These are phyloP conservation scores for Mycalesis mineus DNA, from an alignment of 2,888 invertebrate genomes.

Conservation along the genomic window DNA sequence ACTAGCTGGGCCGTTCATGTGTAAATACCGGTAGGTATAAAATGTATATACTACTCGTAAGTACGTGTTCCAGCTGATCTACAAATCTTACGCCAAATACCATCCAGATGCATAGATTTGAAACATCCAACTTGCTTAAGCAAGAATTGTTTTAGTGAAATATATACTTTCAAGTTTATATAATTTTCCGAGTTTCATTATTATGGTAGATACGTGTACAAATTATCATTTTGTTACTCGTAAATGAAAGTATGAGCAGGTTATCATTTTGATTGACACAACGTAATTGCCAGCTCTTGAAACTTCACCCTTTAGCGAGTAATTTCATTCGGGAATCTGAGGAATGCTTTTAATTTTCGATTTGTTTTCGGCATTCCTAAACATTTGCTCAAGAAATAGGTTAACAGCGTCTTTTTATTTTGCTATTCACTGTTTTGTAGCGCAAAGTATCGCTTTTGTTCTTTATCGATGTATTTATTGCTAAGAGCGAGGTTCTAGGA, in stretches of 20 bases:
- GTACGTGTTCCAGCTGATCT: too few species aligned
- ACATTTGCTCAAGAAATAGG: conserved; percentile 12
- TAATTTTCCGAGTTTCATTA: too few species aligned
- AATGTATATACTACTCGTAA: too few species aligned
- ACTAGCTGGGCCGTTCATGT: too few species aligned
- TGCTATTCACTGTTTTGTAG: conserved; percentile 3
- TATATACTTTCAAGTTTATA: too few species aligned
- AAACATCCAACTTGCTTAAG: too few species aligned
- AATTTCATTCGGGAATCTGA: conserved; percentile 2
- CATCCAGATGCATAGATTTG: too few species aligned
- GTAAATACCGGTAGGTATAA: too few species aligned
- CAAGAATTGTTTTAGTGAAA: too few species aligned
- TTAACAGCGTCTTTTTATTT: conserved; percentile 19
- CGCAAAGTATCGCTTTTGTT: conserved; percentile 2
- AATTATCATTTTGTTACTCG: too few species aligned
- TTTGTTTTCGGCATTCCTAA: conserved; percentile 8
- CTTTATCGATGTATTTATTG: conserved; percentile 1
- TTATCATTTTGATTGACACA: neutral
- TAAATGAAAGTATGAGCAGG: neutral
- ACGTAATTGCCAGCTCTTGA: neutral
- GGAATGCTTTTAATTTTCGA: conserved; percentile 16
- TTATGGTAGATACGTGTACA: neutral
- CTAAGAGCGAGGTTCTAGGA: neutral
- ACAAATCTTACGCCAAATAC: too few species aligned
- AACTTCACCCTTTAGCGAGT: conserved; percentile 6